Conservation (phyloP, 1,140 invertebrate species). For the Apis mellifera region DNA sequence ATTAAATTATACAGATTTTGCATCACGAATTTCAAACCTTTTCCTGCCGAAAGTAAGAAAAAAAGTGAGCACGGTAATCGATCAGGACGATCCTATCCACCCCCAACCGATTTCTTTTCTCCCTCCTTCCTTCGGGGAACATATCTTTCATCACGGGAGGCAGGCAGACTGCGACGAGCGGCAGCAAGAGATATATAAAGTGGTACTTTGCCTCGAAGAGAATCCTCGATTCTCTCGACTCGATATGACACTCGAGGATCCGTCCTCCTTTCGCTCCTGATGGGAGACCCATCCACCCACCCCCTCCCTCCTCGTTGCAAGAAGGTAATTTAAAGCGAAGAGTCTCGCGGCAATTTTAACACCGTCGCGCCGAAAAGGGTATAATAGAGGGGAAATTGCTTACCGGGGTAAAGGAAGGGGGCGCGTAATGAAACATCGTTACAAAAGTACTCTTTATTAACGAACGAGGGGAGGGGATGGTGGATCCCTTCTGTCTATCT, state of each 20-base stretch:
- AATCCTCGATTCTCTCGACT: constrained; percentile 70
- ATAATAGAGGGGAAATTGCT: constrained; percentile 65
- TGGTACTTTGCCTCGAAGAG: constrained; percentile 65
- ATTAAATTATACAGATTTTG: too few relatives aligned
- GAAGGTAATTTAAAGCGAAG: constrained; percentile 67
- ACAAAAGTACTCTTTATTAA: constrained; percentile 60
- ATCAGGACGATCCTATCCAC: too few relatives aligned
- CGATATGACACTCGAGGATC: constrained; percentile 69
- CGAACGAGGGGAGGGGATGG: not conserved
- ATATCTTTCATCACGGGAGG: constrained; percentile 27
- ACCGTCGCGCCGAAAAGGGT: constrained; percentile 61
- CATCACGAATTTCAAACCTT: too few relatives aligned
- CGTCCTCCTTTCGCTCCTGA: constrained; percentile 65
- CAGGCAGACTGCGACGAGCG: constrained; percentile 56
- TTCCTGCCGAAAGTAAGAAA: too few relatives aligned
- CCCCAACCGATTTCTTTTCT: too few relatives aligned
- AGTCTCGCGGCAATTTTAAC: constrained; percentile 66
- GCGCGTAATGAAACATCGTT: constrained; percentile 60
- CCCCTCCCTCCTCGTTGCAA: constrained; percentile 54
- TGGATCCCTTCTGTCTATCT: too few relatives aligned
- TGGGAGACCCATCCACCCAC: not conserved
- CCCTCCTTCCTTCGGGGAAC: constrained; percentile 45
- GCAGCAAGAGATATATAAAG: constrained; percentile 65
- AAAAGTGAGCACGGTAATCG: too few relatives aligned
- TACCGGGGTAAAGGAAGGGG: constrained; percentile 33